Percentiles rank a stretch among this genome's conserved stretches.
Evolutionary conservation across 2,888 invertebrate species (phyloP).

Genomic region (Oconnorella tubifera): DNA sequence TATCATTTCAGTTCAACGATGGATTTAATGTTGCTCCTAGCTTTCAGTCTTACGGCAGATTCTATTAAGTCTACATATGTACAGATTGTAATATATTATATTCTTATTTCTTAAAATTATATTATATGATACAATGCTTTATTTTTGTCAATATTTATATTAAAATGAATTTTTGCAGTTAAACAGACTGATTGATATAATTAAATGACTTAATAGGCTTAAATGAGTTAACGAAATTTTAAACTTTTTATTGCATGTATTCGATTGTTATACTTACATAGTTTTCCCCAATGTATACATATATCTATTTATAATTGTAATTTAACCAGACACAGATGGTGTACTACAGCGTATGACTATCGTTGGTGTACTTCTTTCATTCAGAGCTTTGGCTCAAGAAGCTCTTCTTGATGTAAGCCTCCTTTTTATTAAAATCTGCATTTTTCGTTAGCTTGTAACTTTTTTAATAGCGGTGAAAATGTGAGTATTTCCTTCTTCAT

Average conservation of each 20-base stretch:
- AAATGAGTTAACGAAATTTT: too few species aligned
- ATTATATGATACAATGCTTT: slow-evolving; percentile 9
- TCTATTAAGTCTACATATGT: too few species aligned
- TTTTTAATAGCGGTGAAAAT: too few species aligned
- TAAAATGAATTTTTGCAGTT: background rate
- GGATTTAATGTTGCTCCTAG: background rate
- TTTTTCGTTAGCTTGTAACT: slow-evolving; percentile 3
- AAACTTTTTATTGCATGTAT: too few species aligned
- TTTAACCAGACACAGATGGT: slow-evolving; percentile 50
- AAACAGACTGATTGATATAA: too few species aligned
- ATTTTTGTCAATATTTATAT: background rate
- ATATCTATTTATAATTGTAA: too few species aligned
- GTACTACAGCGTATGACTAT: slow-evolving; percentile 95
- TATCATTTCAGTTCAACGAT: background rate
- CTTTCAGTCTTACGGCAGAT: too few species aligned
- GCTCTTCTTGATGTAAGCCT: slow-evolving; percentile 65
- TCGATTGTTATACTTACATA: too few species aligned
- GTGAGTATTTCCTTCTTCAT: too few species aligned
- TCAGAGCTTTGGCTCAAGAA: slow-evolving; percentile 87
- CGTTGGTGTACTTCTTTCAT: slow-evolving; percentile 93
- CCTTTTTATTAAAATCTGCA: background rate
- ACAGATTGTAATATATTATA: too few species aligned
- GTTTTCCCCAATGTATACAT: too few species aligned
- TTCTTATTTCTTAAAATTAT: background rate
- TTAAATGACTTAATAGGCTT: too few species aligned